Evolutionary conservation across 2,888 invertebrate species (phyloP).

Genomic region (Hyalella azteca): DNA sequence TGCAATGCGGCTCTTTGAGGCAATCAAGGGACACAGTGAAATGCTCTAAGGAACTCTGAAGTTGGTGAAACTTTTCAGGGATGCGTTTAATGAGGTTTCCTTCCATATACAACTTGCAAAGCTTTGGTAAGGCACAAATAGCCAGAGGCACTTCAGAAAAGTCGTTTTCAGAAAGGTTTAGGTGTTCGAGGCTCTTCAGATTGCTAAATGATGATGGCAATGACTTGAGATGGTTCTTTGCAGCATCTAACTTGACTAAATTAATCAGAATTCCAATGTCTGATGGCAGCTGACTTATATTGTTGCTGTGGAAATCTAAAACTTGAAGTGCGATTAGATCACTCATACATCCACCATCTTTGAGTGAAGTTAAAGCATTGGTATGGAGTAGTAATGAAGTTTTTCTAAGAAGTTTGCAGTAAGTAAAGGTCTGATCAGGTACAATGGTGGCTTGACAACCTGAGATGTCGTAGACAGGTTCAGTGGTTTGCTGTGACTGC

Average conservation of each 20-base stretch:
- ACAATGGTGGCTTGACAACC: conserved; percentile 48
- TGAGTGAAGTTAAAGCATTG: conserved; percentile 49
- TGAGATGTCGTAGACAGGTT: conserved; percentile 53
- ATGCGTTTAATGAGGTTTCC: conserved; percentile 49
- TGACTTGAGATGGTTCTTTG: conserved; percentile 47
- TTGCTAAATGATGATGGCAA: conserved; percentile 47
- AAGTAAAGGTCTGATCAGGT: conserved; percentile 54
- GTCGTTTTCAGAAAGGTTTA: conserved; percentile 51
- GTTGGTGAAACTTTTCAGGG: conserved; percentile 46
- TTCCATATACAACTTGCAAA: conserved; percentile 44
- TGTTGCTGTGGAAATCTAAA: conserved; percentile 49
- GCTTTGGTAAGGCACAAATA: conserved; percentile 57
- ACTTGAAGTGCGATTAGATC: conserved; percentile 47
- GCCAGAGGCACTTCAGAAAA: conserved; percentile 57
- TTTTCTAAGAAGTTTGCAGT: conserved; percentile 53
- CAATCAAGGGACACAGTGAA: conserved; percentile 46
- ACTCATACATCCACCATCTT: conserved; percentile 49
- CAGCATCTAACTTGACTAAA: conserved; percentile 44
- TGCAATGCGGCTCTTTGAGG: conserved; percentile 39
- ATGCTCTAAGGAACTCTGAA: conserved; percentile 45
- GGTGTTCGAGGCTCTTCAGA: conserved; percentile 44
- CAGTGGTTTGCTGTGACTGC: conserved; percentile 56
- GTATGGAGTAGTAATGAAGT: conserved; percentile 47
- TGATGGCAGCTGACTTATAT: conserved; percentile 46
- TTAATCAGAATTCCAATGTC: conserved; percentile 43